A percentile compares a stretch with the other conserved stretches of the same genome.
Evolutionary conservation across 2,888 invertebrate genomes (phyloP).

Genomic region (Eupithecia tripunctaria): DNA sequence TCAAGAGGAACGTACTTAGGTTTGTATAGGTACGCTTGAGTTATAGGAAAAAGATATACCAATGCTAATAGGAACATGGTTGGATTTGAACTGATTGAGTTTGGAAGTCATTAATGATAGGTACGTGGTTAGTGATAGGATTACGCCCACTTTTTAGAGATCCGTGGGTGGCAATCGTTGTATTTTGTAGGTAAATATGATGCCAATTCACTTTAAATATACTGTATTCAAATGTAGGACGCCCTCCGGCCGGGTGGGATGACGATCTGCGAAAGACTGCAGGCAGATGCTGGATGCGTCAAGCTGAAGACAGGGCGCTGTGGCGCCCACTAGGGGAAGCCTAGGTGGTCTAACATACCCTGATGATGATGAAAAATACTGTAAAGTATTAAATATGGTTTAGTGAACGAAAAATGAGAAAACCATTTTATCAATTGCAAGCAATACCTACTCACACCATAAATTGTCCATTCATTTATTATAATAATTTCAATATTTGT

Average conservation of each 20-base stretch:
- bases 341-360: too few relatives aligned
- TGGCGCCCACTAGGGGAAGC: too few relatives aligned
- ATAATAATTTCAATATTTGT: neutral
- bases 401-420: neutral
- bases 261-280: too few relatives aligned
- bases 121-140: neutral
- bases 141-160: constrained; percentile 4
- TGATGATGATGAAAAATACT: too few relatives aligned
- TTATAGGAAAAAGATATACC: neutral
- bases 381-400: neutral
- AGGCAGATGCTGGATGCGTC: too few relatives aligned
- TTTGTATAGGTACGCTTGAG: neutral
- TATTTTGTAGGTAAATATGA: neutral
- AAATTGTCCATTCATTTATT: neutral
- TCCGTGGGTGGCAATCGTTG: neutral
- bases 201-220: too few relatives aligned
- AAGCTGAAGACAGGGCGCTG: too few relatives aligned
- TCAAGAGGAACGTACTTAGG: neutral
- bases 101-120: neutral
- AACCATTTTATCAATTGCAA: neutral
- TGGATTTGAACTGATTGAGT: neutral
- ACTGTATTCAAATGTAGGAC: too few relatives aligned
- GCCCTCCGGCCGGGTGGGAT: too few relatives aligned
- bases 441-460: neutral
- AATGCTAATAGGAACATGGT: neutral